Evolutionary conservation across 2,797 vertebrate genomes (phyloP), one percentile per base, ranked within the genome.

Genomic region (Catharus ustulatus): DNA sequence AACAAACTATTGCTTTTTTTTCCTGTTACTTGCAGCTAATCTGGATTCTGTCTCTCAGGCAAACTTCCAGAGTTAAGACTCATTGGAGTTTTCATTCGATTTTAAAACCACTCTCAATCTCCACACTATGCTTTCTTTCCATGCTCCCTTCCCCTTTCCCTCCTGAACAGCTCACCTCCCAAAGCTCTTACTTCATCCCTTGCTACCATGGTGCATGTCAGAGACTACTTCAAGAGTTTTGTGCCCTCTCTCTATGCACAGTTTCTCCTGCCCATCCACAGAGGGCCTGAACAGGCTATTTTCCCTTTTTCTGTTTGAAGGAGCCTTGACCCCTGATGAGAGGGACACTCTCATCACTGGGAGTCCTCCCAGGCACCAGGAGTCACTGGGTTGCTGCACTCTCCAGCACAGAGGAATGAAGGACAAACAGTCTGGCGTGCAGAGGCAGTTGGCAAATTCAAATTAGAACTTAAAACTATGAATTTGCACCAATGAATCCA

Each of bases 1-100:
- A 52, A 81, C 46, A 90, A 94, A 83, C 9, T 46, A 38, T 69
- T 93, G 76, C 45, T 11, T 93, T 95, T 93, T 92, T 90, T 80
- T 77, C 64, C 68, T 89, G 30, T 85, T 93, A 71, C 62, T 84
- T 87, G 81, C 89, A 80, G 66, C 62, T 91, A 81, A 64, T 87
- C 46, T 89, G 81, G 75, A 93, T 45, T 74, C 84, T 89, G 52
- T 84, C 43, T 93, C 72, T 89, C 78, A 94, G 75, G 64, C 74
- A 94, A 67, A 84, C 24, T 64, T 92, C 61, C 61, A 80, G 88
- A 74, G 38, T n/a, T 90, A 87, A 85, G 64, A 92, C 20, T 71
- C 76, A 55, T 0, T 82, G 63, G 59, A 93, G 8, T 89, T 95
- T 74, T 52, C 48, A 63, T 93, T 82, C 71, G 27, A 82, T 89